Evolutionary conservation across 2,888 invertebrate species (phyloP).

Genomic region (Eristalis intricaria): DNA sequence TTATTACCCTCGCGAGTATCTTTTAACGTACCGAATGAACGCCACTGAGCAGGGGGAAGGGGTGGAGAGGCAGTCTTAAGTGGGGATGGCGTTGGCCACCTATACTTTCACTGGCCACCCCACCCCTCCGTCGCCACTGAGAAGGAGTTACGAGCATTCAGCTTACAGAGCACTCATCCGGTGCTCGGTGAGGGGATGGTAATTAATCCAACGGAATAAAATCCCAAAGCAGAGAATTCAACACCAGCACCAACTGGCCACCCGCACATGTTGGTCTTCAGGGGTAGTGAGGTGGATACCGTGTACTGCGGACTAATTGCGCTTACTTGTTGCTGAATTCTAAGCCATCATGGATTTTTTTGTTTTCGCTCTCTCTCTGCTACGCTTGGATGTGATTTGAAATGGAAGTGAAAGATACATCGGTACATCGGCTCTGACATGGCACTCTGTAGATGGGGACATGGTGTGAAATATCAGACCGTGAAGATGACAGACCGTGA

Average conservation of each 20-base stretch:
- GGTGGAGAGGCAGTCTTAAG: background rate
- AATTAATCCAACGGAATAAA: conserved; percentile 41
- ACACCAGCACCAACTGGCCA: conserved; percentile 19
- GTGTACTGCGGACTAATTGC: conserved; percentile 36
- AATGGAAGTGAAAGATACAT: conserved; percentile 19
- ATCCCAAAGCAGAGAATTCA: conserved; percentile 23
- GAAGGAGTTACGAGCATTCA: conserved; percentile 2
- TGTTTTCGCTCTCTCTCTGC: background rate
- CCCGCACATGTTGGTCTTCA: conserved; percentile 18
- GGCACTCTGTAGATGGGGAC: background rate
- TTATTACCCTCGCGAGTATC: conserved; percentile 53
- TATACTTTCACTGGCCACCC: background rate
- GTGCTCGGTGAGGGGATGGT: background rate
- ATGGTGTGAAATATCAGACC: conserved; percentile 50
- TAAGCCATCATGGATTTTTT: background rate
- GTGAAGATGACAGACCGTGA: conserved; percentile 64
- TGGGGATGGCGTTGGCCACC: conserved; percentile 39
- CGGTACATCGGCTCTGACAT: background rate
- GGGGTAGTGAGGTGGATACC: background rate
- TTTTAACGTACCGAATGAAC: conserved; percentile 28
- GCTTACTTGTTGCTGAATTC: conserved; percentile 44
- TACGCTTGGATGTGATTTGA: conserved; percentile 3
- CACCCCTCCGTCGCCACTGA: background rate
- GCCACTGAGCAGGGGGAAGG: background rate
- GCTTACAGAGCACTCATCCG: conserved; percentile 28